These are phyloP conservation scores for Hirtodrosophila trivittata DNA, from an alignment of 2,888 invertebrate genomes.

Conservation along the genomic window DNA sequence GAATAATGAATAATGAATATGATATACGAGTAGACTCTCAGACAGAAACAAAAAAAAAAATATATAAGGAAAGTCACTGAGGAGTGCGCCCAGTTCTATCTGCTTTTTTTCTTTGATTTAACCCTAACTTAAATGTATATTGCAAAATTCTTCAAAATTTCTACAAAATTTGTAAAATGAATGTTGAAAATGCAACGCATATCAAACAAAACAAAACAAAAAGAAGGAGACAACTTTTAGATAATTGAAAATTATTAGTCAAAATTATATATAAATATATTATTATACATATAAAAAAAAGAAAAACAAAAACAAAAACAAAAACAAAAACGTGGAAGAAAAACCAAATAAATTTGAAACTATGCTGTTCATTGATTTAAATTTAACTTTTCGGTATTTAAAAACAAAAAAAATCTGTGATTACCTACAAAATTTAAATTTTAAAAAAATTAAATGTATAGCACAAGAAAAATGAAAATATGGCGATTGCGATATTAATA, in stretches of 20 bases:
- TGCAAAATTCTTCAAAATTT: slow-evolving; percentile 25
- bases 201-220: slow-evolving; percentile 46
- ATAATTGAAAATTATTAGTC: slow-evolving; percentile 82
- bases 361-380: slow-evolving; percentile 79
- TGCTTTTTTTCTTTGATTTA: slow-evolving; percentile 12
- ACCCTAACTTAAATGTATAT: slow-evolving; percentile 18
- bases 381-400: slow-evolving; percentile 81
- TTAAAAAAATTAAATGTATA: slow-evolving; percentile 72
- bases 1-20: no score
- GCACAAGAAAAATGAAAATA: slow-evolving; percentile 42
- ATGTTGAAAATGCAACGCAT: slow-evolving; percentile 73
- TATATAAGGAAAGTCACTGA: slow-evolving; percentile 8
- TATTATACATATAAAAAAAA: slow-evolving; percentile 47
- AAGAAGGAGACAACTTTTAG: slow-evolving; percentile 66
- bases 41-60: background rate
- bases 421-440: slow-evolving; percentile 83
- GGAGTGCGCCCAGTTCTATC: slow-evolving; percentile 13
- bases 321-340: slow-evolving; percentile 37
- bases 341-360: slow-evolving; percentile 67
- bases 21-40: background rate
- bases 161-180: slow-evolving; percentile 20
- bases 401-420: slow-evolving; percentile 83
- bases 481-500: slow-evolving; percentile 53
- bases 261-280: slow-evolving; percentile 72
- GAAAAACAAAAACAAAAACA: slow-evolving; percentile 57